Evolutionary conservation across 2,797 vertebrate species (phyloP), one percentile per base, ranked within the genome.

Genomic region (Sparidentex hasta): DNA sequence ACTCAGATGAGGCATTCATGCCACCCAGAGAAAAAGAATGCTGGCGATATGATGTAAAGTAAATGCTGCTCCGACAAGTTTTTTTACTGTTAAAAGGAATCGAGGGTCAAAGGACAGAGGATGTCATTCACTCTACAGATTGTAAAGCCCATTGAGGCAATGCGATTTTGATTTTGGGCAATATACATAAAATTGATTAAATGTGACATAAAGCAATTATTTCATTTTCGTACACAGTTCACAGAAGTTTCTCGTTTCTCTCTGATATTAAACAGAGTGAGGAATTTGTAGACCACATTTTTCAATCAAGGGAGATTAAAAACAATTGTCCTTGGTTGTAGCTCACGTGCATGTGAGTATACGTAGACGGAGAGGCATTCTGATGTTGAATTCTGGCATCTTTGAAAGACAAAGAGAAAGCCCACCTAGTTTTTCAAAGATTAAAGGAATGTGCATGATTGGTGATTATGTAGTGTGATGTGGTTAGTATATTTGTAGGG

Each of bases 261-360:
- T 65, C 44, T 14, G n/a, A 62, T 57, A 71, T 55, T 65, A 14
- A 78, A 51, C 47, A 33, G 23, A 44, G 43, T 38, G 38, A n/a
- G 16, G 29, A 44, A 75, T 71, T 48, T 38, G 55, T 67, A 52
- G 27, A 48, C 29, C 1, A 0, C 41, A 79, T n/a, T 78, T 81
- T 80, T 84, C 29, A 74, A 86, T 75, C 55, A 67, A 27, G 23
- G 29, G 43, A 54, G 54, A 79, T 66, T 65, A 21, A 81, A 46
- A 23, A 63, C 7, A 48, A 43, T 43, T 23, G 71, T 62, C 5
- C 29, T 33, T 33, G 29, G 11, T 18, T 59, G 13, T 33, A 6
- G 41, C 3, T 27, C 3, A 9, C 0, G 5, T 12, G 1, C 0
- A 0, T 48, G 13, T 8, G 2, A 2, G 38, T 29, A 8, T 58